Evolutionary conservation across 1,140 invertebrate species (phyloP), one percentile per base, ranked within the genome.

Genomic region (Hormaphis cornu): DNA sequence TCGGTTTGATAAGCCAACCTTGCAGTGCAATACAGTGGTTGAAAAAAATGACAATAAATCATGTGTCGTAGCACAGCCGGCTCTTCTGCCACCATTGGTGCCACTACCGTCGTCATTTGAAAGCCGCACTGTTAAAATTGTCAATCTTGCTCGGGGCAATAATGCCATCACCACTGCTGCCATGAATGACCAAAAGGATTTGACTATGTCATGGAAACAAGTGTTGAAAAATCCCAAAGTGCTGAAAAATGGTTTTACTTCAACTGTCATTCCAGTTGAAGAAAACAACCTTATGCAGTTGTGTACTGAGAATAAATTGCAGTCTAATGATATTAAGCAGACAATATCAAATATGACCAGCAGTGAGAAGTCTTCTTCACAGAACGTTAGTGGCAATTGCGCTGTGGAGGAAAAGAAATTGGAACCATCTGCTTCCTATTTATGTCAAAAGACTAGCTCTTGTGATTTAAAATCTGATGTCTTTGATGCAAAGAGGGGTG

Each of bases 171-270:
- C 44, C 0, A 4, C 46, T 1, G 12, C 26, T 26, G 12, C 20
- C 2, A 24, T 1, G 22, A 35, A 58, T 24, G 44, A 66, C 1
- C 48, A 66, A 35, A 66, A 48, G 14, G 44, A 70, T 48, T 46
- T 69, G 7, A n/a, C 28, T 12, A 9, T 40, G 1, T 72, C 75
- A n/a, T 75, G 75, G 75, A 71, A 42, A 42, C 69, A 70, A 12
- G 75, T 74, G 4, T 75, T 75, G 59, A 74, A 75, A 71, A 75
- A 75, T 40, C 71, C 72, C 0, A 75, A 75, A 72, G 70, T 74
- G 20, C 74, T 74, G 0, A 75, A 75, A 72, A 70, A 73, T 9
- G 44, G 44, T 16, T 24, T 50, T 0, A 16, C n/a, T 1, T 33
- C 44, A 1, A 8, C 42, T 4, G 44, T 37, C 9, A 9, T 18